These are phyloP conservation scores for Artibeus jamaicensis DNA, from an alignment of 2,797 vertebrate species.

Conservation along the genomic window DNA sequence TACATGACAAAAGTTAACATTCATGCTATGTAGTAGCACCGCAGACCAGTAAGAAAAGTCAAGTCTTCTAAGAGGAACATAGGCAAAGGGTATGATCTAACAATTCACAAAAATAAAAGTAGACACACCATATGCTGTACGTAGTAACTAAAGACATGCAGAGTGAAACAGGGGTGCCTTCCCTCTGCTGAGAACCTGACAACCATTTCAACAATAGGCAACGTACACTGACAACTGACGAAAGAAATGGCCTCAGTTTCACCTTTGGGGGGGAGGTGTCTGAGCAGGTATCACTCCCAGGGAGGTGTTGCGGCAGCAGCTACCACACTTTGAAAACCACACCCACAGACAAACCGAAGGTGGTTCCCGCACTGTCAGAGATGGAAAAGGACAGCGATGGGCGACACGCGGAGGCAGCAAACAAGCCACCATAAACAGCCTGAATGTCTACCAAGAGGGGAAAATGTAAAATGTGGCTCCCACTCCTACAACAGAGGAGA, in stretches of 20 bases:
- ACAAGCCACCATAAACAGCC: neutral
- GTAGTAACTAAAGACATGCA: neutral
- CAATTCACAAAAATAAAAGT: neutral
- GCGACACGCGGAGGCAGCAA: neutral
- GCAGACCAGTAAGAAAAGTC: neutral
- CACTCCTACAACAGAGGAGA: neutral
- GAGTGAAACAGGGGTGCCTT: neutral
- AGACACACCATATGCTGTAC: neutral
- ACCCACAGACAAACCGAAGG: neutral
- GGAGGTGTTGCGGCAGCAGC: neutral
- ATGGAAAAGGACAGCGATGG: neutral
- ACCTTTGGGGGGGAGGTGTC: neutral
- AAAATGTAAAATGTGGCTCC: neutral
- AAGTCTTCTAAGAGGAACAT: neutral
- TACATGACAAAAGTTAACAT: neutral
- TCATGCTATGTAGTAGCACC: neutral
- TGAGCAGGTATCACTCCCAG: neutral
- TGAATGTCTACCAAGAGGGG: neutral
- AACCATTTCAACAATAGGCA: neutral
- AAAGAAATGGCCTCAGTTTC: neutral
- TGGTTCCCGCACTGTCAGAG: neutral
- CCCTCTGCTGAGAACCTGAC: neutral
- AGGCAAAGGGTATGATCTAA: neutral
- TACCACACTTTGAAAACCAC: neutral
- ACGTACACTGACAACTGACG: neutral